Evolutionary conservation across 2,797 vertebrate species (phyloP), one percentile per base, ranked within the genome.

Genomic region (Phrynocephalus forsythii): DNA sequence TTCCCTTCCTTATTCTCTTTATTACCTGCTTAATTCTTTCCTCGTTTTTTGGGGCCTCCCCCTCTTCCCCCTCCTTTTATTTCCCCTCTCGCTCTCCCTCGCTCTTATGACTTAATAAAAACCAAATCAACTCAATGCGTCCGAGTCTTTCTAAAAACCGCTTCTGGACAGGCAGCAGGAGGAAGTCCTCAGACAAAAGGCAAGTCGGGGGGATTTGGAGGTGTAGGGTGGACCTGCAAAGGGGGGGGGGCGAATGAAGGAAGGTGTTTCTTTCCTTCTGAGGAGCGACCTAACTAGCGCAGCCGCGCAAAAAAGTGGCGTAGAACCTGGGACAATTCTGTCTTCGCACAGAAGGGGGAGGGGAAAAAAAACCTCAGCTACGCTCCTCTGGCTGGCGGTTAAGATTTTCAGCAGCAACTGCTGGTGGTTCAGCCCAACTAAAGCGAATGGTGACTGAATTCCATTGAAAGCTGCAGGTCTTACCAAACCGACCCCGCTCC

Each of bases 21-120:
- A 94, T 93, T 91, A 89, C 89, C 91, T 90, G 80, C 84, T 94
- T 95, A 91, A 92, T 92, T 91, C 82, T 89, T 87, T 88, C 89
- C 72, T 92, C 15, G 0, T 88, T 87, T 79, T 79, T 76, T 52
- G 30, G 76, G 67, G 56, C 48, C 44, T 38, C 16, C 86, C 86
- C 80, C 48, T 77, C 71, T 11, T 60, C 33, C 69, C 77, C n/a
- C 73, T 66, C 79, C 76, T 78, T 77, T 86, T 77, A 87, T 33
- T 6, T 63, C 89, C 83, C 78, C 84, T 44, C 10, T 72, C 88
- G 60, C 79, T 28, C 76, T 63, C 77, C 67, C 79, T 38, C 83
- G 80, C 83, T 75, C 80, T 18, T 9, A 50, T 33, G 66, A 44
- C 82, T 93, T 93, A 92, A 95, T 93, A 92, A 90, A 90, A 94